These are phyloP conservation scores for Ceryle rudis DNA, from an alignment of 2,797 vertebrate species.

Conservation along the genomic window DNA sequence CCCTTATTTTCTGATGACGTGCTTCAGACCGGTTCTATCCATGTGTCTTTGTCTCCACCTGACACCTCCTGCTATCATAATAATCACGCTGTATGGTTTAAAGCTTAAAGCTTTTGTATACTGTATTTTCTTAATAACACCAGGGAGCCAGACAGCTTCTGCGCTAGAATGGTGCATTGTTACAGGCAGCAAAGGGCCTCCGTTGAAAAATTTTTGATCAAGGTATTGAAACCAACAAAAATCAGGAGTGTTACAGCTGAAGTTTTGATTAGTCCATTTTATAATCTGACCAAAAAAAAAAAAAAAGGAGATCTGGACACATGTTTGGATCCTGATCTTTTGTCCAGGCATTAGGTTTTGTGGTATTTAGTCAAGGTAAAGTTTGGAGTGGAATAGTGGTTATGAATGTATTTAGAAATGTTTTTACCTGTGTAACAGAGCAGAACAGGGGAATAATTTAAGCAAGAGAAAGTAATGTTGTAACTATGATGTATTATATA, in stretches of 20 bases:
- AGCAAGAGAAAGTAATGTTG: not conserved
- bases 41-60: constrained; percentile 69
- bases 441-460: not conserved
- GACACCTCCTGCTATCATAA: constrained; percentile 74
- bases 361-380: not conserved
- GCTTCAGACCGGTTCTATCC: constrained; percentile 66
- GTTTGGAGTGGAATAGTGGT: not conserved
- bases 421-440: not conserved
- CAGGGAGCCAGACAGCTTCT: constrained; percentile 25
- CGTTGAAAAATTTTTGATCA: not conserved
- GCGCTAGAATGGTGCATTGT: constrained; percentile 31
- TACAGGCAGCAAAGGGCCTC: constrained; percentile 6
- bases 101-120: constrained; percentile 65
- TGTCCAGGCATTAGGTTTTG: not conserved
- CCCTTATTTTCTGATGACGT: constrained; percentile 67
- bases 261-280: not conserved
- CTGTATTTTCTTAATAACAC: constrained; percentile 64
- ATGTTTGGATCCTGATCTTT: not conserved
- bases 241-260: not conserved
- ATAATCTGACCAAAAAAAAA: not conserved
- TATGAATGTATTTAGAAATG: constrained; percentile 15
- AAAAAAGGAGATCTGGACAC: not conserved
- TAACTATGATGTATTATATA: not conserved
- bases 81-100: constrained; percentile 75
- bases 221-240: not conserved